These are phyloP conservation scores for Gephyroberyx darwinii DNA, from an alignment of 2,797 vertebrate genomes.

Conservation along the genomic window DNA sequence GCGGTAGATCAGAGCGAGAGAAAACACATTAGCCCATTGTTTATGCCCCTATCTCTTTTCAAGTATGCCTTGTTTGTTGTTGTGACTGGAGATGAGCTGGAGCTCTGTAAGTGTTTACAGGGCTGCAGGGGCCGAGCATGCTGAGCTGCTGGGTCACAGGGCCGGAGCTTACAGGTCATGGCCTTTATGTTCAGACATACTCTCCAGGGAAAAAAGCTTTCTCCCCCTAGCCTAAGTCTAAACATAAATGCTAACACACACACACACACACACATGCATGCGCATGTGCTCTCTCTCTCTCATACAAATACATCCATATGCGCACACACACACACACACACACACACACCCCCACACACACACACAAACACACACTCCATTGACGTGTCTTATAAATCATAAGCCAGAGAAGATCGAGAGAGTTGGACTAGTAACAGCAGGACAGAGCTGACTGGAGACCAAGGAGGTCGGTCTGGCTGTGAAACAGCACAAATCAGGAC, in stretches of 20 bases:
- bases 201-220: conserved; percentile 57
- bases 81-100: conserved; percentile 51
- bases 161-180: conserved; percentile 60
- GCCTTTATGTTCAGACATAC: conserved; percentile 70
- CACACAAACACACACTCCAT: conserved; percentile 20
- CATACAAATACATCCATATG: conserved; percentile 28
- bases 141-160: conserved; percentile 46
- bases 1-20: conserved; percentile 11
- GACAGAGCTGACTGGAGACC: conserved; percentile 42
- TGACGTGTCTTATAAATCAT: conserved; percentile 60
- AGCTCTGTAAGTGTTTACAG: conserved; percentile 50
- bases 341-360: conserved; percentile 26
- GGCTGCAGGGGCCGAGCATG: conserved; percentile 46
- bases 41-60: conserved; percentile 42
- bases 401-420: conserved; percentile 32
- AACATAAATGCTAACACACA: not conserved
- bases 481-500: conserved; percentile 35
- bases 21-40: conserved; percentile 37
- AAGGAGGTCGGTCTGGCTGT: conserved; percentile 35
- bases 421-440: conserved; percentile 38
- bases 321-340: conserved; percentile 28
- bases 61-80: conserved; percentile 46
- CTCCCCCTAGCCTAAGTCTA: conserved; percentile 34
- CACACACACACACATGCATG: conserved; percentile 2
- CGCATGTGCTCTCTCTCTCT: not conserved